These are phyloP conservation scores for Furcula furcula DNA, from an alignment of 2,888 invertebrate genomes.

Conservation along the genomic window DNA sequence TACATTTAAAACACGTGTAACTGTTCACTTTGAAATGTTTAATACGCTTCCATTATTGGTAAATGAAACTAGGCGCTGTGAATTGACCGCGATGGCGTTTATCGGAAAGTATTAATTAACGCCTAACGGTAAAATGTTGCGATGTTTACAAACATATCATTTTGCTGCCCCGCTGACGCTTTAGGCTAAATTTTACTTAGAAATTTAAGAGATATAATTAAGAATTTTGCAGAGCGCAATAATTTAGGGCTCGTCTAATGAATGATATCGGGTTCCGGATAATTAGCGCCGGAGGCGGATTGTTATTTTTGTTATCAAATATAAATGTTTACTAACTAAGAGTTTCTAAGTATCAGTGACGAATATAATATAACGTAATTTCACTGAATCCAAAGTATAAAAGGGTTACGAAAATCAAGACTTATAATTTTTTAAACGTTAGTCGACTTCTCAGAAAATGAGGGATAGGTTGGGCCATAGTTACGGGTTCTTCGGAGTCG, in stretches of 20 bases:
- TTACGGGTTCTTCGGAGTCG: no score
- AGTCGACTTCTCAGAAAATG: no score
- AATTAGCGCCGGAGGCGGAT: slow-evolving; percentile 72
- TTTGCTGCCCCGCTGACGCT: slow-evolving; percentile 69
- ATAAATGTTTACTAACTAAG: slow-evolving; percentile 36
- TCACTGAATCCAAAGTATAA: no score
- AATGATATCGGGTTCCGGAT: slow-evolving; percentile 78
- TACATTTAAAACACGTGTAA: background rate
- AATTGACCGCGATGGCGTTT: slow-evolving; percentile 20
- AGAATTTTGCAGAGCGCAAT: slow-evolving; percentile 77
- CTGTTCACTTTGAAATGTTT: background rate
- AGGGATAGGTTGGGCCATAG: no score
- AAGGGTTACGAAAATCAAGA: no score
- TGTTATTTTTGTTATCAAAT: slow-evolving; percentile 66
- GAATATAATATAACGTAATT: no score
- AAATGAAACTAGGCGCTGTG: background rate
- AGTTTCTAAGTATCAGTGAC: slow-evolving; percentile 10
- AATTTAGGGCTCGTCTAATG: slow-evolving; percentile 78
- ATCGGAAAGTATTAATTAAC: slow-evolving; percentile 62
- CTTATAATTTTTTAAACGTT: no score
- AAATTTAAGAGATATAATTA: slow-evolving; percentile 82
- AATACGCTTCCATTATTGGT: background rate
- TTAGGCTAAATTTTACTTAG: slow-evolving; percentile 77
- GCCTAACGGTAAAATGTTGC: slow-evolving; percentile 66
- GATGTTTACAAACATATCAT: slow-evolving; percentile 80